phyloP scores from a whole-genome alignment of 35 echinoderm and acorn worm genomes.

The Anneissia japonica region DNA sequence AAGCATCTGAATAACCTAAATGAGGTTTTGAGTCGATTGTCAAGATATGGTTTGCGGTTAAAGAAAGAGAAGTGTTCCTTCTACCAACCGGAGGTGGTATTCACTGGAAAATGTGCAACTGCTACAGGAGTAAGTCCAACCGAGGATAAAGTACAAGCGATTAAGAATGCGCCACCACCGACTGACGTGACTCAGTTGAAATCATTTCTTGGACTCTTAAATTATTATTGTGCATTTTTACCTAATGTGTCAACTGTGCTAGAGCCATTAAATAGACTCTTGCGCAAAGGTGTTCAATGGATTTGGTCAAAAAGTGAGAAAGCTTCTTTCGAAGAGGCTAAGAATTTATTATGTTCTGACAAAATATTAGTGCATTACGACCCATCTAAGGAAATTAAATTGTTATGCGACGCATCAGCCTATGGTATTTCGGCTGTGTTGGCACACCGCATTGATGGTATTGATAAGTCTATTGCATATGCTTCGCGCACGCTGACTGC shows the following conservation, averaged over 20 bases:
- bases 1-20: slow-evolving; percentile 26
- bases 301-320: slow-evolving; percentile 18
- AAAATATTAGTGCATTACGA: slow-evolving; percentile 58
- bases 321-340: slow-evolving; percentile 37
- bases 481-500: slow-evolving; percentile 25
- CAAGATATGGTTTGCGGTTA: slow-evolving; percentile 4
- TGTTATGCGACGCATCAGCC: slow-evolving; percentile 49
- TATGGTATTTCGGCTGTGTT: slow-evolving; percentile 63
- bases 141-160: slow-evolving; percentile 13
- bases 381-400: background rate
- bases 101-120: background rate
- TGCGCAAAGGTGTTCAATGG: slow-evolving; percentile 27
- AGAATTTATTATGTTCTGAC: slow-evolving; percentile 8
- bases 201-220: slow-evolving; percentile 36
- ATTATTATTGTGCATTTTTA: slow-evolving; percentile 62
- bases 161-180: background rate
- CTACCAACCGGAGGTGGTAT: slow-evolving; percentile 27
- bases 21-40: slow-evolving; percentile 10
- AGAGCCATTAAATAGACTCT: slow-evolving; percentile 28
- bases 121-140: slow-evolving; percentile 17
- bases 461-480: slow-evolving; percentile 42
- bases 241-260: slow-evolving; percentile 45
- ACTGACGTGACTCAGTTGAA: slow-evolving; percentile 28
- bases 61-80: slow-evolving; percentile 37
- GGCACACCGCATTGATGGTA: background rate